Conservation (phyloP, 1,140 invertebrate species). For the Heliconius eleuchia region DNA sequence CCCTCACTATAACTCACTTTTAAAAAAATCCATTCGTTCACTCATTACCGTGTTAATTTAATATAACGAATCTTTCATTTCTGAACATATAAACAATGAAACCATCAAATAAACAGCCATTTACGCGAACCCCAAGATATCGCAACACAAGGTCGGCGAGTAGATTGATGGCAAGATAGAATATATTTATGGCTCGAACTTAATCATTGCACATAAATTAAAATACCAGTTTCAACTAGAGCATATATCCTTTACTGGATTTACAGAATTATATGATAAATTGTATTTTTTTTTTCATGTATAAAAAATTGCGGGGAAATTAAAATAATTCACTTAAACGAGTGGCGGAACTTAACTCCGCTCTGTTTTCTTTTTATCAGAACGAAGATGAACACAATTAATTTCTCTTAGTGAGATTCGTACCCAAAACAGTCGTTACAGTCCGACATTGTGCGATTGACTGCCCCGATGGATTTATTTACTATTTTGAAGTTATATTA, state of each 20-base stretch:
- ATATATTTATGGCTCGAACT: constrained; percentile 4
- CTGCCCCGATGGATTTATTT: too few relatives aligned
- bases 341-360: too few relatives aligned
- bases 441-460: too few relatives aligned
- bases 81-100: too few relatives aligned
- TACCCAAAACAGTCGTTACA: too few relatives aligned
- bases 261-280: background rate
- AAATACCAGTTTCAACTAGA: constrained; percentile 29
- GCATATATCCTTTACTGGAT: constrained; percentile 24
- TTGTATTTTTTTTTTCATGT: background rate
- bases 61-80: background rate
- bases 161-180: constrained; percentile 26
- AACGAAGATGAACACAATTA: too few relatives aligned
- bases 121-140: constrained; percentile 17
- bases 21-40: background rate
- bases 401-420: too few relatives aligned
- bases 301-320: too few relatives aligned
- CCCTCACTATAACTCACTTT: background rate
- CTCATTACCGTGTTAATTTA: too few relatives aligned
- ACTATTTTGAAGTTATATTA: too few relatives aligned
- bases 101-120: background rate
- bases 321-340: too few relatives aligned
- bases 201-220: constrained; percentile 26
- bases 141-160: constrained; percentile 21
- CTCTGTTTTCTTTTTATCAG: too few relatives aligned